Percentiles rank a stretch among this genome's conserved stretches.
phyloP scores from a whole-genome alignment of 2,888 invertebrate species.

The Meta bourneti region DNA sequence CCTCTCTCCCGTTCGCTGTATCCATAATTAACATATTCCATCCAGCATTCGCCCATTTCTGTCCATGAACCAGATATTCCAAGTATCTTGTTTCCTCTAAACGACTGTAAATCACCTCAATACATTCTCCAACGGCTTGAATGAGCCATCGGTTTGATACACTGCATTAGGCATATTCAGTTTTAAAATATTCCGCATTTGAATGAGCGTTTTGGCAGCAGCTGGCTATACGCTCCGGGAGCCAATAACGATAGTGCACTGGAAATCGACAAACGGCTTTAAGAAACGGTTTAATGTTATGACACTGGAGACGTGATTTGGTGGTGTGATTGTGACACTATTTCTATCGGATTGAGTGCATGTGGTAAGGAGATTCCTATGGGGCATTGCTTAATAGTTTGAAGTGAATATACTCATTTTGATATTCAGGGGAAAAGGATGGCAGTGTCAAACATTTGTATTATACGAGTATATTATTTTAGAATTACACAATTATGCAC shows the following conservation, averaged over 20 bases:
- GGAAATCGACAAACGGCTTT: not conserved
- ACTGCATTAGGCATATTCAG: not conserved
- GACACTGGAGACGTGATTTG: not conserved
- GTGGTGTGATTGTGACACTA: no score
- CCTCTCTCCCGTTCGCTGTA: not conserved
- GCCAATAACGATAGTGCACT: not conserved
- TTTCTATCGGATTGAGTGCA: no score
- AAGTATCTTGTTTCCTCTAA: not conserved
- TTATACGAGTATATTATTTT: no score
- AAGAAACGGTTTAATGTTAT: not conserved
- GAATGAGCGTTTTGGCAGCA: not conserved
- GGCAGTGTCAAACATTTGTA: no score
- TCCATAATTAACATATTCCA: conserved; percentile 15
- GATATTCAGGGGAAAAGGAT: no score
- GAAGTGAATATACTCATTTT: no score
- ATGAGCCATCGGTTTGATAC: not conserved
- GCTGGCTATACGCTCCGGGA: not conserved
- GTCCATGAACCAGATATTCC: not conserved
- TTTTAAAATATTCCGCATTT: conserved; percentile 19
- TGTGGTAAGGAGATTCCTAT: no score
- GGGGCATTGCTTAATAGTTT: no score
- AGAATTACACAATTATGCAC: no score
- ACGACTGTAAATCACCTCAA: not conserved
- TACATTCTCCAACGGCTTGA: not conserved
- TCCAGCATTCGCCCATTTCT: not conserved